Base-by-base conservation (phyloP, 1,140 invertebrate species). In the Antheraea mylitta region DNA sequence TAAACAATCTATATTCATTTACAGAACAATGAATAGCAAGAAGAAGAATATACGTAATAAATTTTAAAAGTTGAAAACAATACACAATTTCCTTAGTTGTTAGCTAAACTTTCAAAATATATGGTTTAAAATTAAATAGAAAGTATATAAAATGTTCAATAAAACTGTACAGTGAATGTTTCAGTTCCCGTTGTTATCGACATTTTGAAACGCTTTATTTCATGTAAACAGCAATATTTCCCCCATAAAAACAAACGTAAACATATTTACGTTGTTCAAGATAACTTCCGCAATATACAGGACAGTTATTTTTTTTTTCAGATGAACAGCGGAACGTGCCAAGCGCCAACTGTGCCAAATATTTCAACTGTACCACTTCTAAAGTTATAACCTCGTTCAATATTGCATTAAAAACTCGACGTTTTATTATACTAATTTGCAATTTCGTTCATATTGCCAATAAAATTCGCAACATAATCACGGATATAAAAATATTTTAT, bases 341-440 rank as follows among this genome's bases (percentile, higher is more conserved):
- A 73, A 77, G 68, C 62, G 70, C 72, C 69, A 74, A 74, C 73
- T 74, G 69, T 74, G 76, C 69, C 76, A 72, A 70, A 63, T 38
- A 64, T 65, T 64, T 64, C 13, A 69, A 66, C 64, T 73, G 45
- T 73, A 16, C 63, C 63, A 71, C 18, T 19, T 60, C 22, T 60
- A 30, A 60, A 19, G 60, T 71, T 74, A 64, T 64, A 67, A 37
- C 67, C 64, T 62, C 64, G 68, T 71, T 68, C 71, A 67, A 75
- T 73, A 75, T 69, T 74, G 68, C 58, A 70, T 53, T 53, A 70
- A 60, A 69, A 67, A 68, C 19, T 67, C 66, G 72, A 22, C 65
- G 59, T 77, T 77, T 74, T 71, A 74, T 77, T 65, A 19, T 45
- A 53, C 18, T 60, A 60, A 60, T 60, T 60, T 60, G 59, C 18